Base-by-base conservation (phyloP, 37 sponge, comb jelly and placozoan species). In the Oopsacas minuta region DNA sequence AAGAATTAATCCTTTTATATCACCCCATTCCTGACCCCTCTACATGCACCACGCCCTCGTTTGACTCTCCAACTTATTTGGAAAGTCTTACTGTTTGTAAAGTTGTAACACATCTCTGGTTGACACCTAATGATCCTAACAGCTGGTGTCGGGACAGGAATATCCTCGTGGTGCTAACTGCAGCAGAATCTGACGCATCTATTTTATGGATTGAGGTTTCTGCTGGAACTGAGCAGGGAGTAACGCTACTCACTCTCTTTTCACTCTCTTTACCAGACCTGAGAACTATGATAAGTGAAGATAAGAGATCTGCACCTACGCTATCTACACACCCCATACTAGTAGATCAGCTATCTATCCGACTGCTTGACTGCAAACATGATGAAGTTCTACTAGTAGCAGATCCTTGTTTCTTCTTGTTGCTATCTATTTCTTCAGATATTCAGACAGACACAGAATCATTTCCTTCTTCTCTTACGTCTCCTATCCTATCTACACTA, bases 141-240 rank as follows among this genome's bases (percentile, higher is more conserved):
- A 61, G 75, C 75, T 61, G 75, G 75, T 61, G 75, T n/a, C 20
- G 75, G 1, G 75, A n/a, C 30, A 61, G 75, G 75, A 61, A 61
- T 34, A 61, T 61, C 75, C 75, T 61, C 32, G 75, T 61, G 28
- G 75, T 61, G 28, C 75, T 61, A 25, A 61, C 75, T 5, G 75
- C 75, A 5, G 17, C 20, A 3, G 75, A 34, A 3, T 5, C 75
- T 3, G 75, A 61, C 75, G 30, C 28, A 25, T 61, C 75, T 3
- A 3, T 61, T 12, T 34, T 61, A 3, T 61, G 75, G 75, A 61
- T 61, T 20, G 75, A 61, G 75, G 75, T 61, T 25, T 61, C 75
- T 5, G 49, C 49, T 15, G 30, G 30, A 5, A 32, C 75, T 3
- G 75, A 61, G 17, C 75, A 61, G 20, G 75, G 75, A n/a, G 5